Conservation (phyloP, 2,888 invertebrate genomes). For the Lasioglossum villosulum region DNA sequence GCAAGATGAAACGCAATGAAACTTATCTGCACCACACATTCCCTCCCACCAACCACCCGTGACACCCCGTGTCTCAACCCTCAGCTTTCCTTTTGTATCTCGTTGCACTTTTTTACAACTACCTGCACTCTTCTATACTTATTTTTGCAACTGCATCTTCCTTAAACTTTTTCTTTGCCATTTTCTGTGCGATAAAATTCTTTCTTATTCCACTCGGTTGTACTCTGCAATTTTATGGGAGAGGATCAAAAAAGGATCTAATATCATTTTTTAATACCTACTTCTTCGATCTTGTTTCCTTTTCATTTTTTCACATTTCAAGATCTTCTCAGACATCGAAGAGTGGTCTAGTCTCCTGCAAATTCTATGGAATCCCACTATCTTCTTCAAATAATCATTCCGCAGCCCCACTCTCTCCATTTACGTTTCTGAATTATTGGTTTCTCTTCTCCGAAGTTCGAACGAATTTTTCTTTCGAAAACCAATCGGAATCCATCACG, state of each 20-base stretch:
- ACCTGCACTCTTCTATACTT: neutral
- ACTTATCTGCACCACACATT: constrained; percentile 58
- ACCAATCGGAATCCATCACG: neutral
- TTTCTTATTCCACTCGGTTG: neutral
- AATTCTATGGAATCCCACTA: neutral
- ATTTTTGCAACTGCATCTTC: neutral
- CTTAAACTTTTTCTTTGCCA: neutral
- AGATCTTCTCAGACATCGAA: neutral
- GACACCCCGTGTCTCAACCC: neutral
- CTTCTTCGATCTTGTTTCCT: neutral
- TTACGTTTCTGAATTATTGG: neutral
- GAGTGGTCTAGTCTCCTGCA: neutral
- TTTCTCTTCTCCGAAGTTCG: neutral
- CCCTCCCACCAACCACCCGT: neutral
- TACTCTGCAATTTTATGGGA: neutral
- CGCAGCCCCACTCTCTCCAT: neutral
- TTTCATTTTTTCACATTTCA: neutral
- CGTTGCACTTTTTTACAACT: neutral
- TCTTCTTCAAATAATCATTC: neutral
- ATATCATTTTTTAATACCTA: neutral
- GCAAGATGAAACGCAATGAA: constrained; percentile 76
- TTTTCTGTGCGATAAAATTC: neutral
- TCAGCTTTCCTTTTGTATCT: neutral
- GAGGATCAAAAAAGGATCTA: neutral
- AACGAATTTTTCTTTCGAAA: neutral